Percentiles rank a stretch among this genome's conserved stretches.
phyloP scores from a whole-genome alignment of 2,888 invertebrate genomes.

The Brachypterus glaber region DNA sequence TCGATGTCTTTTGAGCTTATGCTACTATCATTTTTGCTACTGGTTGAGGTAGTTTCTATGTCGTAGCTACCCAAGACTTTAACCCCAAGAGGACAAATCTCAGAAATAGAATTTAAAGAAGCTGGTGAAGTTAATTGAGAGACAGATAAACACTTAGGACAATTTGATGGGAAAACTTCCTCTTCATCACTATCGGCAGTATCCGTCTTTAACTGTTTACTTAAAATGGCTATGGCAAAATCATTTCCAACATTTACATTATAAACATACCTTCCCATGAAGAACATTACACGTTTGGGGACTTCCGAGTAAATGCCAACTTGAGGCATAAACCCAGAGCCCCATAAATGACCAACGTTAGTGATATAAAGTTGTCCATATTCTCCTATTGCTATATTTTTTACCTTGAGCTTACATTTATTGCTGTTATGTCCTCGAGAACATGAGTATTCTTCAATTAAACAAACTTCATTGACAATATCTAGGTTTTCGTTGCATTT shows the following conservation, averaged over 20 bases:
- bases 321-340: conserved; percentile 57
- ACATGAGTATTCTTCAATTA: conserved; percentile 56
- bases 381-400: conserved; percentile 52
- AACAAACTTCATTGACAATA: conserved; percentile 50
- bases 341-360: conserved; percentile 60
- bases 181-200: conserved; percentile 52
- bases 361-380: conserved; percentile 56
- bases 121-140: conserved; percentile 49
- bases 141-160: conserved; percentile 54
- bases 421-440: conserved; percentile 54
- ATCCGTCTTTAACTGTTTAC: conserved; percentile 42
- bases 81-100: conserved; percentile 54
- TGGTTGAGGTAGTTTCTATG: conserved; percentile 31
- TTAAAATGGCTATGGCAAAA: conserved; percentile 66
- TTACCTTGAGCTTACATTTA: conserved; percentile 52
- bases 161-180: conserved; percentile 55
- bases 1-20: conserved; percentile 18
- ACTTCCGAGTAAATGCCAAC: conserved; percentile 50
- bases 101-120: conserved; percentile 52
- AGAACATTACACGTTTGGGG: conserved; percentile 58
- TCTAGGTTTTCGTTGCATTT: conserved; percentile 47
- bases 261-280: conserved; percentile 57
- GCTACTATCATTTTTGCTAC: conserved; percentile 31
- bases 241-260: conserved; percentile 65
- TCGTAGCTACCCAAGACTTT: conserved; percentile 44